A percentile compares a stretch with the other conserved stretches of the same genome.
Evolutionary conservation across 2,888 invertebrate species (phyloP).

Genomic region (Polydrusus tereticollis): DNA sequence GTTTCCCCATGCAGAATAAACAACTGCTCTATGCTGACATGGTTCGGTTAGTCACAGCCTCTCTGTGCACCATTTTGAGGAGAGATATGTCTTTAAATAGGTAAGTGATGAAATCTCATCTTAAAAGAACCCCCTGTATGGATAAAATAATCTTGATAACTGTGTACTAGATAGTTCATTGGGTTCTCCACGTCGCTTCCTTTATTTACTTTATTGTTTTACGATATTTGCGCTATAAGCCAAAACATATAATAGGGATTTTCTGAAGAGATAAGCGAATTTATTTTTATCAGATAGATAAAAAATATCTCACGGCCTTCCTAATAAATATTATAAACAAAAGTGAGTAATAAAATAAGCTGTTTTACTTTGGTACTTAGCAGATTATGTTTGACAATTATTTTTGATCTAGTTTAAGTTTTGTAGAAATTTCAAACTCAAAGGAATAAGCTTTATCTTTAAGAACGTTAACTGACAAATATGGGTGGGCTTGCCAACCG

Average conservation of each 20-base stretch:
- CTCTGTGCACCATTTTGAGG: slow-evolving; percentile 80
- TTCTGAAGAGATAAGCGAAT: not conserved
- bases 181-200: not conserved
- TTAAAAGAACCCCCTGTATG: not conserved
- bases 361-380: not conserved
- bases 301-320: too few species aligned
- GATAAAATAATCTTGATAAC: too few species aligned
- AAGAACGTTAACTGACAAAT: too few species aligned
- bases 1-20: slow-evolving; percentile 87
- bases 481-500: too few species aligned
- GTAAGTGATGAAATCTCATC: slow-evolving; percentile 59
- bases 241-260: not conserved
- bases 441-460: too few species aligned
- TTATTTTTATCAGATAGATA: not conserved
- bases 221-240: not conserved
- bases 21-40: slow-evolving; percentile 78
- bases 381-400: not conserved
- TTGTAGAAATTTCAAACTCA: too few species aligned
- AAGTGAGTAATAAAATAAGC: slow-evolving; percentile 8
- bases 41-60: slow-evolving; percentile 79
- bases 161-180: not conserved
- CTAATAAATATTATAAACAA: not conserved
- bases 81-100: slow-evolving; percentile 92
- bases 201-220: not conserved
- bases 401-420: not conserved